Conservation (phyloP, 2,797 vertebrate genomes). For the Myoxocephalus aenaeus region DNA sequence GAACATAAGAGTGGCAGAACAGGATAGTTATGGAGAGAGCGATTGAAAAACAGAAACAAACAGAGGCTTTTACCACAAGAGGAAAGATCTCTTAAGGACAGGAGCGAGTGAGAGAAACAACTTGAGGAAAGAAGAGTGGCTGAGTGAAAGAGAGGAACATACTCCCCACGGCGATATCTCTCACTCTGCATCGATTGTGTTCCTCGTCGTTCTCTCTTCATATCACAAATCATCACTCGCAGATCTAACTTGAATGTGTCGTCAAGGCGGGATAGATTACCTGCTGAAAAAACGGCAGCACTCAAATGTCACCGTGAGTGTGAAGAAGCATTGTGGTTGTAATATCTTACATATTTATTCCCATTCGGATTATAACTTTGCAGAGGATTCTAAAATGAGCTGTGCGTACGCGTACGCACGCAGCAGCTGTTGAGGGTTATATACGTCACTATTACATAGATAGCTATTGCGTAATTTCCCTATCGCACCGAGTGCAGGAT, state of each 20-base stretch:
- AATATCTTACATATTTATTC: slow-evolving; percentile 6
- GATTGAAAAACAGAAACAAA: slow-evolving; percentile 35
- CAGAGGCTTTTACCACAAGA: slow-evolving; percentile 34
- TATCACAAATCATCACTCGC: slow-evolving; percentile 19
- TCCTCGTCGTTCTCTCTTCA: slow-evolving; percentile 9
- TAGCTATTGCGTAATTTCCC: slow-evolving; percentile 67
- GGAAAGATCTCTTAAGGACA: slow-evolving; percentile 49
- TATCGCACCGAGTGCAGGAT: slow-evolving; percentile 62
- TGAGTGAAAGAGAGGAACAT: slow-evolving; percentile 20
- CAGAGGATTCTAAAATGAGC: slow-evolving; percentile 2
- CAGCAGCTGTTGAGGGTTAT: slow-evolving; percentile 64
- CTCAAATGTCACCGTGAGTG: slow-evolving; percentile 24
- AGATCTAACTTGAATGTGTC: slow-evolving; percentile 22
- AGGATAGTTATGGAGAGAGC: slow-evolving; percentile 40
- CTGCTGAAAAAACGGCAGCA: slow-evolving; percentile 1
- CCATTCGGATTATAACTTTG: slow-evolving; percentile 20
- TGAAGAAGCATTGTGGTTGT: not conserved
- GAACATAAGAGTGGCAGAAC: slow-evolving; percentile 51
- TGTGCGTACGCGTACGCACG: not conserved
- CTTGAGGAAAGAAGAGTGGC: slow-evolving; percentile 3
- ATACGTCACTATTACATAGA: slow-evolving; percentile 72
- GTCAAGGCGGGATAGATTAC: not conserved
- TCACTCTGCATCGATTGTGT: slow-evolving; percentile 14
- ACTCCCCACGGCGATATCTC: slow-evolving; percentile 22
- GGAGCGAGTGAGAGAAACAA: slow-evolving; percentile 25